These are phyloP conservation scores for Sebastes oblongus DNA, from an alignment of 2,797 vertebrate genomes.

Conservation along the genomic window DNA sequence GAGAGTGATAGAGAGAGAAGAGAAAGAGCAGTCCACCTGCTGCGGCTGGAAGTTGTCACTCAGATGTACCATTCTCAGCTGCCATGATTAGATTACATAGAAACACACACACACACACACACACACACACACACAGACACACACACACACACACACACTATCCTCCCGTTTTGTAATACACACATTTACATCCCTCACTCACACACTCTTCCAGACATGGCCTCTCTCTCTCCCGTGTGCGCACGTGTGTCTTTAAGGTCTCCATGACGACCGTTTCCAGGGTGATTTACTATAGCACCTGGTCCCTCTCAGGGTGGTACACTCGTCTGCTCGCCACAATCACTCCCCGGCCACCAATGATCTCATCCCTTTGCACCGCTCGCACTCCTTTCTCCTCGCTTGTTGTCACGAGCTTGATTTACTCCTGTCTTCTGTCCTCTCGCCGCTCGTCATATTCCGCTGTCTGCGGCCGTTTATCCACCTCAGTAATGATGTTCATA, in stretches of 20 bases:
- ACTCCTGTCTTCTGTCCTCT: constrained; percentile 34
- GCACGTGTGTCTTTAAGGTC: constrained; percentile 73
- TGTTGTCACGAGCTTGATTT: constrained; percentile 34
- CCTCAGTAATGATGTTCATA: not conserved
- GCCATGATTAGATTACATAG: constrained; percentile 57
- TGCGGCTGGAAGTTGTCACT: constrained; percentile 31
- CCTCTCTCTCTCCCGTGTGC: constrained; percentile 4
- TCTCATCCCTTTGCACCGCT: constrained; percentile 64
- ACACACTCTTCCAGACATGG: not conserved
- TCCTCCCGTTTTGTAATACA: not conserved
- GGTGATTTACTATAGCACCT: constrained; percentile 79
- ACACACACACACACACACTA: not conserved
- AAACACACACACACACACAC: constrained; percentile 21
- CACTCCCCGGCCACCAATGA: constrained; percentile 70
- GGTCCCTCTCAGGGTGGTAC: constrained; percentile 78
- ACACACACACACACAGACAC: too few relatives aligned
- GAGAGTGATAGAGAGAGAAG: not conserved
- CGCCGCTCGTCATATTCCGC: constrained; percentile 21
- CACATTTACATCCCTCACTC: constrained; percentile 30
- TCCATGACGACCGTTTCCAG: constrained; percentile 78
- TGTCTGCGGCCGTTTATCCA: constrained; percentile 19
- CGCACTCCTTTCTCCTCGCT: constrained; percentile 14
- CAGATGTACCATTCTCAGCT: constrained; percentile 50
- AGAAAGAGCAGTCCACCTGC: constrained; percentile 37
- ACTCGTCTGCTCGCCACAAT: constrained; percentile 63